Evolutionary conservation across 92 coral and sea anemone genomes (phyloP).

Genomic region (Actinostola sp.): DNA sequence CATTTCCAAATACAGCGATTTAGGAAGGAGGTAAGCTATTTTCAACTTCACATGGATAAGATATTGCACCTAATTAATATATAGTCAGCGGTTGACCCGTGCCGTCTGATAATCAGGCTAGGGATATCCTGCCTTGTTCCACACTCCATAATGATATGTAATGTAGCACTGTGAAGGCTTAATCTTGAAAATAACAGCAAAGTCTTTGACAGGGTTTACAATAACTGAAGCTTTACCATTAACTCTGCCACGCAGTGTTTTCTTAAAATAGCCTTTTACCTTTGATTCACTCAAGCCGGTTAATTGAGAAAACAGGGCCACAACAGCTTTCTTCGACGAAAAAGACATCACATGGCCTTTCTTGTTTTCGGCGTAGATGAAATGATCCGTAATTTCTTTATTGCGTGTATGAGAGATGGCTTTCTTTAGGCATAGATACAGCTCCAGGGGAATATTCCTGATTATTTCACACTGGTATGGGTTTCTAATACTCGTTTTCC

Average conservation of each 20-base stretch:
- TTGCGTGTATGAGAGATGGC: slow-evolving; percentile 48
- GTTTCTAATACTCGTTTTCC: slow-evolving; percentile 53
- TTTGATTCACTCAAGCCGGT: slow-evolving; percentile 49
- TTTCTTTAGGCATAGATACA: slow-evolving; percentile 51
- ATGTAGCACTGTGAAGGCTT: slow-evolving; percentile 53
- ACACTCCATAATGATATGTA: slow-evolving; percentile 71
- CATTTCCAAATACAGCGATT: too few species aligned
- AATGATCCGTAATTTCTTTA: slow-evolving; percentile 59
- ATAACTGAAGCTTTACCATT: slow-evolving; percentile 56
- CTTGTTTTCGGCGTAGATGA: slow-evolving; percentile 56
- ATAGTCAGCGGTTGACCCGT: too few species aligned
- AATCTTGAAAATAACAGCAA: slow-evolving; percentile 50
- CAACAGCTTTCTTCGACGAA: slow-evolving; percentile 52
- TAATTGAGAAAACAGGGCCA: slow-evolving; percentile 43
- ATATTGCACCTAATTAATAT: too few species aligned
- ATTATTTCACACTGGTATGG: slow-evolving; percentile 51
- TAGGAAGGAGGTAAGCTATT: too few species aligned
- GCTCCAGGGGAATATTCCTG: slow-evolving; percentile 61
- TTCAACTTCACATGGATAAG: too few species aligned
- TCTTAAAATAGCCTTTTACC: slow-evolving; percentile 51
- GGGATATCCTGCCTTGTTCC: slow-evolving; percentile 74
- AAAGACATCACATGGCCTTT: slow-evolving; percentile 59
- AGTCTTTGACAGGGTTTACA: slow-evolving; percentile 46
- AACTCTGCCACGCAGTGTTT: slow-evolving; percentile 43
- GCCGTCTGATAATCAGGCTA: too few species aligned